Evolutionary conservation across 2,797 vertebrate species (phyloP).

Genomic region (Perodicticus potto): DNA sequence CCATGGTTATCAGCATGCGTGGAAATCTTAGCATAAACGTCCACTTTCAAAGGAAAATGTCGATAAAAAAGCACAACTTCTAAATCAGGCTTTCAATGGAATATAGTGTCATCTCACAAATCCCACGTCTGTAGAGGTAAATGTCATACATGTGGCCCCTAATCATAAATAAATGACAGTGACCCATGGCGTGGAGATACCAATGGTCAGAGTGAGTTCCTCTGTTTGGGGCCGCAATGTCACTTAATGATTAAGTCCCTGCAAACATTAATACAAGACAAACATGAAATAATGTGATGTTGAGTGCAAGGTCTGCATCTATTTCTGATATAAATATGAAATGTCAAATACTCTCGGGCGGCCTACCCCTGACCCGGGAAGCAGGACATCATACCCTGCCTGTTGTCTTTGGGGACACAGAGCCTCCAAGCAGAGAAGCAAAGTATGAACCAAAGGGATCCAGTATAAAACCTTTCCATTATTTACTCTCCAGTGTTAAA

Average conservation of each 20-base stretch:
- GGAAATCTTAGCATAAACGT: neutral
- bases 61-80: neutral
- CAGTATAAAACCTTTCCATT: neutral
- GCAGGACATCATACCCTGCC: no score
- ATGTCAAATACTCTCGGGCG: no score
- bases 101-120: neutral
- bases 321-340: neutral
- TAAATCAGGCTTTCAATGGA: neutral
- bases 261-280: neutral
- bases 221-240: neutral
- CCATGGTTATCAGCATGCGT: no score
- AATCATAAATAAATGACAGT: neutral
- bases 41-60: neutral
- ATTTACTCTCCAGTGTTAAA: no score
- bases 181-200: neutral
- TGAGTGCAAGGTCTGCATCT: neutral
- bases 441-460: neutral
- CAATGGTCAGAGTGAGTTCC: neutral
- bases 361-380: neutral
- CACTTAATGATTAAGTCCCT: neutral
- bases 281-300: neutral
- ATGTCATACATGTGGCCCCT: neutral
- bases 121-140: neutral
- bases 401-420: neutral
- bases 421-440: neutral